phyloP scores from a whole-genome alignment of 1,140 invertebrate species.

The Drosophila biarmipes region DNA sequence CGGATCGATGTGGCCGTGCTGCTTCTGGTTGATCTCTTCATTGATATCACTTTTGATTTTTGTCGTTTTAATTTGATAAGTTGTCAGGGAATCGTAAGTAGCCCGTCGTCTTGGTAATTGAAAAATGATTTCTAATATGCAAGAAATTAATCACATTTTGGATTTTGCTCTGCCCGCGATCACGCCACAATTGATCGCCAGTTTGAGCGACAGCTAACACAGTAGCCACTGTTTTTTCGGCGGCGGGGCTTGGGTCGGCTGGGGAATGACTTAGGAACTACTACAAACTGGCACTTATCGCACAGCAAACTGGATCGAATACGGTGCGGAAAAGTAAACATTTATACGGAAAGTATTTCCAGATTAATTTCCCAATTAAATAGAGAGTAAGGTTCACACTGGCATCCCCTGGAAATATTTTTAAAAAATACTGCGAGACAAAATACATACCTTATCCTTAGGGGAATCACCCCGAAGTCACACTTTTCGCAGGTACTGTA shows the following conservation, averaged over 20 bases:
- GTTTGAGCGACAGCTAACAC: constrained; percentile 80
- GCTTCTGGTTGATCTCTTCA: constrained; percentile 71
- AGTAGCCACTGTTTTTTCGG: constrained; percentile 41
- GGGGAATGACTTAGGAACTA: background rate
- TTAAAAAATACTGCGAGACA: too few species aligned
- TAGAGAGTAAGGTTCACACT: too few species aligned
- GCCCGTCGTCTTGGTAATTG: constrained; percentile 77
- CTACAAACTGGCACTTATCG: background rate
- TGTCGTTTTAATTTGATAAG: constrained; percentile 77
- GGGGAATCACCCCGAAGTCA: too few species aligned
- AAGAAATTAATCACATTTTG: constrained; percentile 84
- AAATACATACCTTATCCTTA: too few species aligned
- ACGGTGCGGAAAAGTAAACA: background rate
- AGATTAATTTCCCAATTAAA: too few species aligned
- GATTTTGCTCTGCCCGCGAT: constrained; percentile 53
- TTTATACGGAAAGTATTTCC: too few species aligned
- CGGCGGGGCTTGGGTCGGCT: background rate
- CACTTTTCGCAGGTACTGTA: constrained; percentile 52
- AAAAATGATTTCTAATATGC: constrained; percentile 84
- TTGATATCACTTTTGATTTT: constrained; percentile 83
- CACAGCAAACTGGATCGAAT: background rate
- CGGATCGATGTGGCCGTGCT: constrained; percentile 7
- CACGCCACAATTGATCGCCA: constrained; percentile 60
- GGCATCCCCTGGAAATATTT: background rate
- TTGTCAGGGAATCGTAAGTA: constrained; percentile 78